These are phyloP conservation scores for Synanthedon vespiformis DNA, from an alignment of 2,888 invertebrate species.

Conservation along the genomic window DNA sequence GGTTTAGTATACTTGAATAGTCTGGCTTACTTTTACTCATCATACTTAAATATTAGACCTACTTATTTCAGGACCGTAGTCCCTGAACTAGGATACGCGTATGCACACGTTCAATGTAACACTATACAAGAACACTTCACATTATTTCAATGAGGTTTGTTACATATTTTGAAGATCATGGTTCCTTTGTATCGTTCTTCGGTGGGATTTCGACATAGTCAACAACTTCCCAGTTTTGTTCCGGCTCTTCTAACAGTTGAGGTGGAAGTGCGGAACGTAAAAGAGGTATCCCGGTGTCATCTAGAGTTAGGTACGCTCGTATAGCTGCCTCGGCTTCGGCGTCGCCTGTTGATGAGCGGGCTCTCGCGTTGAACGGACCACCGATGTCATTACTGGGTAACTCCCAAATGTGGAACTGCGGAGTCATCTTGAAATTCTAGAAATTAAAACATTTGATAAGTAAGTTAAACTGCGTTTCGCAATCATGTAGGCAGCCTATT, in stretches of 20 bases:
- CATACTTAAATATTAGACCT: too few species aligned
- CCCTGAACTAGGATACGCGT: too few species aligned
- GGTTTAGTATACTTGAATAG: too few species aligned
- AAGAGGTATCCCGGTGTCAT: slow-evolving; percentile 71
- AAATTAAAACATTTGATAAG: not conserved
- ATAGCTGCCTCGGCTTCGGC: slow-evolving; percentile 64
- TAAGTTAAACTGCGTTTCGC: too few species aligned
- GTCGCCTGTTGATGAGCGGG: slow-evolving; percentile 50
- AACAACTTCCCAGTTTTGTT: slow-evolving; percentile 74
- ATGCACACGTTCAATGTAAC: too few species aligned
- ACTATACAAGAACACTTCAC: too few species aligned
- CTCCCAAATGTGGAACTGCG: slow-evolving; percentile 63
- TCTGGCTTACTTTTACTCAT: too few species aligned
- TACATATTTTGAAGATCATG: too few species aligned
- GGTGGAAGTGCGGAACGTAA: slow-evolving; percentile 68
- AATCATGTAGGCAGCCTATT: too few species aligned
- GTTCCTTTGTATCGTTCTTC: not conserved
- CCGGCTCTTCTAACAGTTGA: slow-evolving; percentile 57
- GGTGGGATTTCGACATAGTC: slow-evolving; percentile 71
- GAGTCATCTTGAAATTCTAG: slow-evolving; percentile 73
- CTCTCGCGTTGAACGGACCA: slow-evolving; percentile 75
- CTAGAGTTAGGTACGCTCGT: slow-evolving; percentile 72
- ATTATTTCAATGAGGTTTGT: too few species aligned
- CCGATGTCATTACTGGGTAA: slow-evolving; percentile 67
- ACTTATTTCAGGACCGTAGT: too few species aligned